Percentiles rank a stretch among this genome's conserved stretches.
Evolutionary conservation across 2,888 invertebrate genomes (phyloP).

Genomic region (Cephus nigrinus): DNA sequence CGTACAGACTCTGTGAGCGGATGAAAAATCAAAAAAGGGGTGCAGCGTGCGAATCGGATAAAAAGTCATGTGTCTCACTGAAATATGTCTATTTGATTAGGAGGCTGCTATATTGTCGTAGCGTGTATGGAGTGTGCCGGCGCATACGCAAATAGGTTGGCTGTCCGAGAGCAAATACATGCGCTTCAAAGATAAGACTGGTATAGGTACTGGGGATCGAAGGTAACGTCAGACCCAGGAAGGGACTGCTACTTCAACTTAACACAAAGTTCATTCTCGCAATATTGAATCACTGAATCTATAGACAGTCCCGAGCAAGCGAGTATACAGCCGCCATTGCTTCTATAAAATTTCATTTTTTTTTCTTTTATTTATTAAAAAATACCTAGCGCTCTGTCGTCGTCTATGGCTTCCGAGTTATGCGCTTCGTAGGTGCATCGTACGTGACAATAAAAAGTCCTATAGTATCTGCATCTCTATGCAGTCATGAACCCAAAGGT

Average conservation of each 20-base stretch:
- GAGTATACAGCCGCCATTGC: neutral
- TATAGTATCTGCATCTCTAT: neutral
- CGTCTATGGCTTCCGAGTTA: neutral
- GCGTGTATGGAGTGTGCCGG: conserved; percentile 54
- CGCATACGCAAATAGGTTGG: conserved; percentile 59
- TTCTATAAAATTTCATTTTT: neutral
- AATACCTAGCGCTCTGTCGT: neutral
- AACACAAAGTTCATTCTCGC: neutral
- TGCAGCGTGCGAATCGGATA: neutral
- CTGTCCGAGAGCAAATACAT: conserved; percentile 59
- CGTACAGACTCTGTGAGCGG: neutral
- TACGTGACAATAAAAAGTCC: neutral
- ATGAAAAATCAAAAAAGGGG: neutral
- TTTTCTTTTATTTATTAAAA: neutral
- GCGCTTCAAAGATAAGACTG: conserved; percentile 55
- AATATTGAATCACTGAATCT: neutral
- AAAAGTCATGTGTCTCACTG: conserved; percentile 9
- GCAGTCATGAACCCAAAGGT: neutral
- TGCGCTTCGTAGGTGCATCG: neutral
- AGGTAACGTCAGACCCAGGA: conserved; percentile 17
- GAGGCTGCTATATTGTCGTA: conserved; percentile 24
- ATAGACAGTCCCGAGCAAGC: neutral
- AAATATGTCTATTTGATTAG: conserved; percentile 48
- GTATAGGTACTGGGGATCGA: conserved; percentile 18
- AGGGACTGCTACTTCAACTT: conserved; percentile 21